These are phyloP conservation scores for Drosophila pruinosa DNA, from an alignment of 1,140 invertebrate genomes.

Conservation along the genomic window DNA sequence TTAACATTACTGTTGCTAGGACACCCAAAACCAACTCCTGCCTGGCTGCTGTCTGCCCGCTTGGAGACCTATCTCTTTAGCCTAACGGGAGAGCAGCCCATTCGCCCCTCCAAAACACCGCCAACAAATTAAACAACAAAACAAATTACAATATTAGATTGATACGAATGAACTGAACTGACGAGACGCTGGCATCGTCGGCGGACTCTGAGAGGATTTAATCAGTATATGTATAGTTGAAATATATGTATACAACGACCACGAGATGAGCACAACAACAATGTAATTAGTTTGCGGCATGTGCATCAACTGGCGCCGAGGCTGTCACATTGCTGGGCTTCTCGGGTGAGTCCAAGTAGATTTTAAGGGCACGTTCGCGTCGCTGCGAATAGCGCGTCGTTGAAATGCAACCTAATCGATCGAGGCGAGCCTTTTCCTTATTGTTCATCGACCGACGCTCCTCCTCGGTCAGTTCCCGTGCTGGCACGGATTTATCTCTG, in stretches of 20 bases:
- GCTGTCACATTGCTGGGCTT: conserved; percentile 65
- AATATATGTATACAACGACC: conserved; percentile 2
- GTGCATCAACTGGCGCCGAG: conserved; percentile 64
- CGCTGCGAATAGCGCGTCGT: conserved; percentile 84
- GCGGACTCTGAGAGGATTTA: background rate
- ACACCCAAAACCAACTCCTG: background rate
- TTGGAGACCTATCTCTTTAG: background rate
- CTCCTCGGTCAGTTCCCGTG: conserved; percentile 85
- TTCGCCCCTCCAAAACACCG: too few species aligned
- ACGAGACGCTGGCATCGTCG: background rate
- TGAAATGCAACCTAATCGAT: conserved; percentile 77
- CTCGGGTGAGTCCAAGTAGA: conserved; percentile 86
- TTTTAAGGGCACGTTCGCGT: conserved; percentile 89
- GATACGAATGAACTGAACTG: conserved; percentile 16
- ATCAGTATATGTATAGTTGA: conserved; percentile 14
- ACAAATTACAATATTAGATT: conserved; percentile 56
- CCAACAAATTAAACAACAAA: conserved; percentile 54
- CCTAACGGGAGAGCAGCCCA: too few species aligned
- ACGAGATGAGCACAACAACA: background rate
- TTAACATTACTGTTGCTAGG: conserved; percentile 26
- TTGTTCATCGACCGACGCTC: conserved; percentile 86
- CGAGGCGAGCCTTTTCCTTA: conserved; percentile 85
- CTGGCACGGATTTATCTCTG: conserved; percentile 86
- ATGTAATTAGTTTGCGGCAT: conserved; percentile 46
- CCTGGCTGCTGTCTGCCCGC: background rate